These are phyloP conservation scores for Odocoileus hemionus DNA, from an alignment of 2,113 vertebrate species.

Conservation along the genomic window DNA sequence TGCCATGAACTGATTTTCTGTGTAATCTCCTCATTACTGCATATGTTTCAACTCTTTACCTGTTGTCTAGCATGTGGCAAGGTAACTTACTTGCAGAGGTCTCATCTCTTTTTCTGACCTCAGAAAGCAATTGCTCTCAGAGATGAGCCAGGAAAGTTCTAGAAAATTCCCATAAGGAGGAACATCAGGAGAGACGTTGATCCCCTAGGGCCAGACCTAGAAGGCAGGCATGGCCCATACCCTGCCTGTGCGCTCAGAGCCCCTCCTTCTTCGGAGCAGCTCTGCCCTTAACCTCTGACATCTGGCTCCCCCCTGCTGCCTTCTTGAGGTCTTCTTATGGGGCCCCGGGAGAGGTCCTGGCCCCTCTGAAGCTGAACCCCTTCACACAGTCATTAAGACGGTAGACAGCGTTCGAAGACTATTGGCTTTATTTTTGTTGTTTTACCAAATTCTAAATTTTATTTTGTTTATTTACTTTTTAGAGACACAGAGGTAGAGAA, in stretches of 20 bases:
- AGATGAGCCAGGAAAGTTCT: background rate
- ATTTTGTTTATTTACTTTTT: background rate
- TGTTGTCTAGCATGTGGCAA: accelerated
- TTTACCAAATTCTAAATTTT: background rate
- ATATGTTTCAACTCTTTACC: background rate
- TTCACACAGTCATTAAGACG: accelerated
- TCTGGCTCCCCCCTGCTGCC: background rate
- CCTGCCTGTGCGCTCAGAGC: accelerated
- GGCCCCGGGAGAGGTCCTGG: background rate
- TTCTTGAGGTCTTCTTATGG: background rate
- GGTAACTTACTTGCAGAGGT: background rate
- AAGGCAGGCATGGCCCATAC: accelerated
- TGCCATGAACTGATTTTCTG: background rate
- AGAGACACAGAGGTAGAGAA: background rate
- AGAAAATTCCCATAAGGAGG: background rate
- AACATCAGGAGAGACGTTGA: background rate
- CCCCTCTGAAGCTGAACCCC: background rate
- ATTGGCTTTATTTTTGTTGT: background rate
- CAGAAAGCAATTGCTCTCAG: background rate
- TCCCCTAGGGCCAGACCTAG: accelerated
- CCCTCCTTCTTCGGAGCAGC: accelerated
- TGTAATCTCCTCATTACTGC: accelerated
- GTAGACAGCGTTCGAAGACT: background rate
- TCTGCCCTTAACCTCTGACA: too few species aligned
- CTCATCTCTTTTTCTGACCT: background rate